phyloP scores from a whole-genome alignment of 2,113 vertebrate species.

The Oncorhynchus masou region DNA sequence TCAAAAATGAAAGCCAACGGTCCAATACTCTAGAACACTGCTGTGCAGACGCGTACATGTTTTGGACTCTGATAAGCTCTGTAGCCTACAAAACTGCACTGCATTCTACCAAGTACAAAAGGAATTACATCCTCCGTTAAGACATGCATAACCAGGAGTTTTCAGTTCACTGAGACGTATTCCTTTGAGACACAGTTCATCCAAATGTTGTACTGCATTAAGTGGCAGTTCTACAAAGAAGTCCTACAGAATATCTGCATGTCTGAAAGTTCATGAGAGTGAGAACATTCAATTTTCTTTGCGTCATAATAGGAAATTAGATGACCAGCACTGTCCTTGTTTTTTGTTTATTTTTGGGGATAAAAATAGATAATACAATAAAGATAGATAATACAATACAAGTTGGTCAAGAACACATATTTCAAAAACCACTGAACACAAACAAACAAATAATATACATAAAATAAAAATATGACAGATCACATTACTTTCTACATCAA shows the following conservation, averaged over 20 bases:
- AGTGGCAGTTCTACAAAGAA: constrained; percentile 19
- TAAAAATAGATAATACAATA: no score
- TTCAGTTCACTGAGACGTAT: constrained; percentile 5
- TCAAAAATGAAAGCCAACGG: no score
- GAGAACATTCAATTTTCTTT: constrained; percentile 4
- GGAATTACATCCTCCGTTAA: not conserved
- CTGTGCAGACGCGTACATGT: no score
- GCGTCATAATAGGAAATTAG: constrained; percentile 6
- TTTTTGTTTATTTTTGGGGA: not conserved
- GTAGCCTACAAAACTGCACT: constrained; percentile 3
- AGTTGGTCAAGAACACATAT: no score
- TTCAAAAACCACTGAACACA: no score
- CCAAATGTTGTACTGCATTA: constrained; percentile 12
- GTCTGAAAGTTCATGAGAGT: constrained; percentile 20
- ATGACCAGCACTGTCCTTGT: constrained; percentile 5
- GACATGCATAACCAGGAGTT: not conserved
- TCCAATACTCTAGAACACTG: no score
- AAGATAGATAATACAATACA: no score
- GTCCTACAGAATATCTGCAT: constrained; percentile 16
- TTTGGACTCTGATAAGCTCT: no score
- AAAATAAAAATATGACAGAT: no score
- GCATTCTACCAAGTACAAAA: constrained; percentile 10
- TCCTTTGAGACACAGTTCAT: constrained; percentile 19
- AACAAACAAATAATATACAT: no score
- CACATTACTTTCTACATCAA: no score